A percentile compares a stretch with the other conserved stretches of the same genome.
These are phyloP conservation scores for Neostethus bicornis DNA, from an alignment of 2,797 vertebrate species.

Conservation along the genomic window DNA sequence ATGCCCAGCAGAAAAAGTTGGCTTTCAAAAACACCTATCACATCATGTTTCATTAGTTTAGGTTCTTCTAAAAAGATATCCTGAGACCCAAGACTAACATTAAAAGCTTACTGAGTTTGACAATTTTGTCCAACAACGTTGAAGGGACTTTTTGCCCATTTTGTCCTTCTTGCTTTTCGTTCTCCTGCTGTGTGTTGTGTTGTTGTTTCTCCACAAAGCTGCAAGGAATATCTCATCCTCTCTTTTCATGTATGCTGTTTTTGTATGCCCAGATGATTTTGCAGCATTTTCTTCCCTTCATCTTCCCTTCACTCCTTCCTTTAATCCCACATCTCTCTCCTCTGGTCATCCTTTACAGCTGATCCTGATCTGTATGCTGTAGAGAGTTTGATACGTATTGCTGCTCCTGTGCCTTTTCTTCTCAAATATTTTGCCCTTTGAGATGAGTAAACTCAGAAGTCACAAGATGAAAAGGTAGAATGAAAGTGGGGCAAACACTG, in stretches of 20 bases:
- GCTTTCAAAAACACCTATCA: not conserved
- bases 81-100: slow-evolving; percentile 9
- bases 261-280: slow-evolving; percentile 28
- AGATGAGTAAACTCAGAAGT: slow-evolving; percentile 22
- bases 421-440: slow-evolving; percentile 46
- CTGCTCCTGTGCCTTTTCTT: slow-evolving; percentile 28
- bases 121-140: slow-evolving; percentile 29
- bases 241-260: slow-evolving; percentile 7
- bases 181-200: slow-evolving; percentile 18
- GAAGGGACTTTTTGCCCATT: slow-evolving; percentile 20
- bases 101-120: slow-evolving; percentile 9
- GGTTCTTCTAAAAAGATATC: slow-evolving; percentile 12
- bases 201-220: slow-evolving; percentile 21
- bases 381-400: slow-evolving; percentile 26
- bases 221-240: slow-evolving; percentile 1
- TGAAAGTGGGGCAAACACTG: slow-evolving; percentile 6
- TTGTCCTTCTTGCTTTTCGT: slow-evolving; percentile 6
- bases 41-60: slow-evolving; percentile 4
- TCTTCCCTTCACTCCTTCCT: slow-evolving; percentile 1
- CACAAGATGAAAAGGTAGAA: slow-evolving; percentile 34
- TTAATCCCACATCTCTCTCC: not conserved
- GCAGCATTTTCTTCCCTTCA: slow-evolving; percentile 16
- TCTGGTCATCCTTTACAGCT: slow-evolving; percentile 32
- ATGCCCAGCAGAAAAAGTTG: not conserved
- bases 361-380: slow-evolving; percentile 36